Conservation (phyloP, 2,888 invertebrate species). For the Homarus gammarus region DNA sequence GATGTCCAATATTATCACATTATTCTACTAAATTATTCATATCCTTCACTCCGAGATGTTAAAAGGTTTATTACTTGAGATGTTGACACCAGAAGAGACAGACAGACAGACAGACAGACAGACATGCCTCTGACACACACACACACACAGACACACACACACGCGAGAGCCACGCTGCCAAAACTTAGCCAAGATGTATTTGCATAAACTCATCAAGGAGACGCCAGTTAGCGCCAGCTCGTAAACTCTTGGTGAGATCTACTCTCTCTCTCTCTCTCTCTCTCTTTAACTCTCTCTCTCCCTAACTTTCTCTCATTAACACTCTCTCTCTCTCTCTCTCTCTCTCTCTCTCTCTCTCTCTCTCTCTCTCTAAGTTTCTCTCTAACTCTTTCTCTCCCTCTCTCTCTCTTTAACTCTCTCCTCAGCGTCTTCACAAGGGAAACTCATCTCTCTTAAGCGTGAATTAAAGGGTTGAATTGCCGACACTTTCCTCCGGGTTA, state of each 20-base stretch:
- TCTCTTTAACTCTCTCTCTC: not conserved
- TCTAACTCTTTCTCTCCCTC: not conserved
- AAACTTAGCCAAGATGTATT: not conserved
- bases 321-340: not conserved
- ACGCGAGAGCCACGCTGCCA: too few relatives aligned
- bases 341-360: not conserved
- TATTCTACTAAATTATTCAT: too few relatives aligned
- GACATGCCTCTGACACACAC: not conserved
- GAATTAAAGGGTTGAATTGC: not conserved
- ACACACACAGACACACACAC: not conserved
- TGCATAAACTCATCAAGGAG: constrained; percentile 13
- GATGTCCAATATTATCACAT: too few relatives aligned
- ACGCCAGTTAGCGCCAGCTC: not conserved
- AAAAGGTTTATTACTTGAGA: too few relatives aligned
- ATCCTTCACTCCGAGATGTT: too few relatives aligned
- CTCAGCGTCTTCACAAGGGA: not conserved
- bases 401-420: not conserved
- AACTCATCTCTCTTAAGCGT: not conserved
- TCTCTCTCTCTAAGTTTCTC: not conserved
- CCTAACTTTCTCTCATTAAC: not conserved
- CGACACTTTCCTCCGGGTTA: not conserved
- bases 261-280: not conserved
- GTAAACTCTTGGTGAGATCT: not conserved
- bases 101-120: not conserved
- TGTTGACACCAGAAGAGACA: not conserved